Evolutionary conservation across 2,888 invertebrate species (phyloP), one percentile per base, ranked within the genome.

Genomic region (Zygogramma bicolorata): DNA sequence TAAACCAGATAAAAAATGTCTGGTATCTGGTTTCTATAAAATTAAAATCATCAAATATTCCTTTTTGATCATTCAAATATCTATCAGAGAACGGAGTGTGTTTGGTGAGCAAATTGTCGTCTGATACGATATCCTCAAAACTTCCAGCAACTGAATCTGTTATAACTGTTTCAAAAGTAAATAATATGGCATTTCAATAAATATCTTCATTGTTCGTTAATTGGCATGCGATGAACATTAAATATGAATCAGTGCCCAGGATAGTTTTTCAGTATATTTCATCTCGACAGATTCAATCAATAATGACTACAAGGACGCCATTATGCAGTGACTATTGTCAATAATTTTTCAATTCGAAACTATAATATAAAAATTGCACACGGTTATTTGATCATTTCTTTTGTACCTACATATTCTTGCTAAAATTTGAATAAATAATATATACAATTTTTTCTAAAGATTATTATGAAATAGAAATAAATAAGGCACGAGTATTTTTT

Each of bases 361-460:
- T 53, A 53, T 27, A 27, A 25, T n/a, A 27, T 25, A 13, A 53
- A 53, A 53, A 53, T 53, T 53, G 53, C 40, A 25, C 40, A 38
- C 62, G 63, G 20, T 40, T 57, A 40, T 68, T 72, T 68, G 68
- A 72, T 68, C 68, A 68, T 68, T 40, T 57, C 46, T 49, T 65
- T 72, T 72, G 72, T 65, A 72, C 65, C 72, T 31, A 68, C 29
- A 49, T 25, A 29, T 63, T 13, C 40, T 61, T 20, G n/a, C 15
- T 60, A 29, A 67, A 59, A 60, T 60, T 61, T 61, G 25, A 65
- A 65, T 72, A 65, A 68, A 72, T 70, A 74, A 53, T 70, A 74
- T 74, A 67, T 71, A 71, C 73, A 70, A 57, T 70, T 68, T 59
- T 29, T 59, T 57, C 42, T n/a, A 13, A 53, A 22, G 22, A n/a